Conservation (phyloP, 1,140 invertebrate species). For the Macrobrachium nipponense region DNA sequence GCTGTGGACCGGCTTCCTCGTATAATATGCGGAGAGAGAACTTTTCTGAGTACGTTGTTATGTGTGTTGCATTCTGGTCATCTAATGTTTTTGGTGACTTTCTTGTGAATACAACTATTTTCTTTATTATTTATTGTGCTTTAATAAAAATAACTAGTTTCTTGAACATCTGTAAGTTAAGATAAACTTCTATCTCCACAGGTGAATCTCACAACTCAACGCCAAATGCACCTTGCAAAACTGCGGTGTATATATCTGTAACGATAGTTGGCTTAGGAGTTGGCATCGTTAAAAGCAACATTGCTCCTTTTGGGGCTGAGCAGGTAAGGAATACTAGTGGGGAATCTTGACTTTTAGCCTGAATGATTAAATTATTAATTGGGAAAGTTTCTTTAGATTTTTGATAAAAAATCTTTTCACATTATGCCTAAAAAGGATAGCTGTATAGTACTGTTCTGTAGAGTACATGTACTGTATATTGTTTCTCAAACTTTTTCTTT, state of each 20-base stretch:
- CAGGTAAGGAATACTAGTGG: slow-evolving; percentile 67
- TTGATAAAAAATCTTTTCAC: no score
- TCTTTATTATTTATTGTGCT: not conserved
- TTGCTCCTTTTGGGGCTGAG: slow-evolving; percentile 73
- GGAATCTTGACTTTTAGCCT: slow-evolving; percentile 4
- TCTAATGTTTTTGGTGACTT: no score
- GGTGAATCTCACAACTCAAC: slow-evolving; percentile 15
- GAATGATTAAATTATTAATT: not conserved
- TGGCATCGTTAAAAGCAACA: slow-evolving; percentile 71
- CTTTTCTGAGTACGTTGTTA: slow-evolving; percentile 1
- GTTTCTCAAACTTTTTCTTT: no score
- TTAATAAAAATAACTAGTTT: not conserved
- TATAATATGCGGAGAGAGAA: slow-evolving; percentile 46
- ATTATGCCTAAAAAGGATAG: no score
- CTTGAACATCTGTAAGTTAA: not conserved
- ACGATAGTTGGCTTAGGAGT: slow-evolving; percentile 69
- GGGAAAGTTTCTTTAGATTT: not conserved
- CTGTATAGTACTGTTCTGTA: not conserved
- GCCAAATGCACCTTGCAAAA: slow-evolving; percentile 63
- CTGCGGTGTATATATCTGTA: slow-evolving; percentile 66
- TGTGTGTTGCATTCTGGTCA: not conserved
- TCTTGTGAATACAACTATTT: not conserved
- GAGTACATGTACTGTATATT: no score
- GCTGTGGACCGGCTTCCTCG: slow-evolving; percentile 64
- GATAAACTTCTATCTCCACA: not conserved